Evolutionary conservation across 2,888 invertebrate genomes (phyloP), one percentile per base, ranked within the genome.

Genomic region (Atethmia centrago): DNA sequence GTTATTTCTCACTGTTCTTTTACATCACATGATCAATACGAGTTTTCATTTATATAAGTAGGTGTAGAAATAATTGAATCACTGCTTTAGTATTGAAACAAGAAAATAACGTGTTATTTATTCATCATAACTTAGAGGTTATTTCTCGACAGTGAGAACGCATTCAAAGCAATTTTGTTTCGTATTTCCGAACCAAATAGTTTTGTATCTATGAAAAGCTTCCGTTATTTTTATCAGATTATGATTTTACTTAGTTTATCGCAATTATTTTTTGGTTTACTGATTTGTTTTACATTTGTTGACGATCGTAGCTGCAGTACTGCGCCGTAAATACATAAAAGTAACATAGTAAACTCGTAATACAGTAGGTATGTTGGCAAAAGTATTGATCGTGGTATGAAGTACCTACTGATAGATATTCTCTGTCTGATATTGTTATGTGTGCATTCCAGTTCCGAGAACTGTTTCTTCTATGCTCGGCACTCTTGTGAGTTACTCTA

Each of bases 1-100:
- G 76, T 81, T 76, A 74, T 80, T 76, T 74, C 14, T 14, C 10
- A 10, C 53, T 61, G 81, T 75, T 74, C 1, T 62, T 62, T 56
- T 19, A 42, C 3, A 42, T 31, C 31, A 21, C 8, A 0, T 3
- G 5, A 28, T 3, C 25, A 28, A 14, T 49, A 47, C 31, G 14
- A 16, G n/a, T 53, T 51, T 49, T n/a, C 3, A 28, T 31, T 9
- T 7, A 10, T 14, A 3, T 42, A 9, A 2, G 21, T 56, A 31
- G 56, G 0, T 5, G 7, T 21, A 36, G 25, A 28, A 45, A 19
- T 36, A 31, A 28, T 45, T 19, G 0, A 25, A 28, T 45, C 42
- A 25, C 21, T 42, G 31, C 19, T 10, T n/a, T 56, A 1, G 12
- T 28, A 4, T 21, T 45, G 45, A 3, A 59, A 64, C 45, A 49